A percentile compares a stretch with the other conserved stretches of the same genome.
Evolutionary conservation across 2,113 vertebrate species (phyloP).

Genomic region (Ellobius talpinus): DNA sequence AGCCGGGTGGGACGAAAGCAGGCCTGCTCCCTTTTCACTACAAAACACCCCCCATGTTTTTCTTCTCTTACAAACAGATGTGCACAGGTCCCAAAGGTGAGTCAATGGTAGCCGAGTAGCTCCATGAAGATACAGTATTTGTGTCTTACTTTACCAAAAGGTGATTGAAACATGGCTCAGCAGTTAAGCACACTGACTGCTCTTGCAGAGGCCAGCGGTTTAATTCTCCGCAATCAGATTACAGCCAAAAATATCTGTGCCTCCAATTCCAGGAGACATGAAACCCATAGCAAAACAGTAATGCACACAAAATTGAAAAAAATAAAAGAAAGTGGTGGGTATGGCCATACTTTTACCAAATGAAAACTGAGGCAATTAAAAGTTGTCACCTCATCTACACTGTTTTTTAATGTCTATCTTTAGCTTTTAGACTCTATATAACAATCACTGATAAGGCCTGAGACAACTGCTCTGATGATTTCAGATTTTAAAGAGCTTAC

Average conservation of each 20-base stretch:
- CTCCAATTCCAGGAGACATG: too few relatives aligned
- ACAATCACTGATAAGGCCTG: neutral
- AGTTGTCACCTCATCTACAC: neutral
- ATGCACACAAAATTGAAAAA: too few relatives aligned
- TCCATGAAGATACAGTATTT: neutral
- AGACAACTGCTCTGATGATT: too few relatives aligned
- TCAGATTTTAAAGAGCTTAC: neutral
- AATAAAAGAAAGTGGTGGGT: neutral
- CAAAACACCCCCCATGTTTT: neutral
- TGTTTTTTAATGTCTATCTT: neutral
- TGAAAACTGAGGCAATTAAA: neutral
- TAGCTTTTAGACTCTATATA: neutral
- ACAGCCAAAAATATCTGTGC: too few relatives aligned
- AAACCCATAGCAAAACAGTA: too few relatives aligned
- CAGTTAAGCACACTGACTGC: too few relatives aligned
- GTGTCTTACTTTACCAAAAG: neutral
- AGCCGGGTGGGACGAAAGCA: too few relatives aligned
- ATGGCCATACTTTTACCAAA: neutral
- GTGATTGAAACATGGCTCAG: too few relatives aligned
- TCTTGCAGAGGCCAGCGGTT: too few relatives aligned
- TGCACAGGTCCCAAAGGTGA: neutral
- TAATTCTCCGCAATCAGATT: too few relatives aligned
- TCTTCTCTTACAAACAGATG: slow-evolving; percentile 3
- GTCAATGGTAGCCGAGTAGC: neutral
- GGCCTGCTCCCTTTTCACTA: too few relatives aligned